These are phyloP conservation scores for Bombus confusus DNA, from an alignment of 1,140 invertebrate species.

Conservation along the genomic window DNA sequence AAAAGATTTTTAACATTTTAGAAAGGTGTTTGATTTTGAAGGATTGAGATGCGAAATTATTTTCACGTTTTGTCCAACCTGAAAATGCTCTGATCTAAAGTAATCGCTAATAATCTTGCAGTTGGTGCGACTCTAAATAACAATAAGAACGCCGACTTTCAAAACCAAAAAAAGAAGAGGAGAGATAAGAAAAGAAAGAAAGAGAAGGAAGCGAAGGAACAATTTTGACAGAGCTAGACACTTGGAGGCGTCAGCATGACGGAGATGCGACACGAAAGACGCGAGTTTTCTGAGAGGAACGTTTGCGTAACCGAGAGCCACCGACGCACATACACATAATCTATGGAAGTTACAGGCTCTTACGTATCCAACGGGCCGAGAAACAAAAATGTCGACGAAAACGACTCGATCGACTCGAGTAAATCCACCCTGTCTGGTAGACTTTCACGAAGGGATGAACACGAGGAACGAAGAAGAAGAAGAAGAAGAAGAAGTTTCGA, in stretches of 20 bases:
- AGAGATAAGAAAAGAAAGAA: neutral
- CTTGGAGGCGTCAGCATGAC: neutral
- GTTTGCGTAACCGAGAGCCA: constrained; percentile 41
- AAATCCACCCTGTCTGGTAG: constrained; percentile 44
- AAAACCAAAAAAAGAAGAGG: neutral
- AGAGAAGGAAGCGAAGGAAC: neutral
- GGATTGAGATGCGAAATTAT: no score
- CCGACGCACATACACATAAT: neutral
- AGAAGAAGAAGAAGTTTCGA: neutral
- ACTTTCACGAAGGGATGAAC: constrained; percentile 40
- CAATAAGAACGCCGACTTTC: no score
- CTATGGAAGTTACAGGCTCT: constrained; percentile 8
- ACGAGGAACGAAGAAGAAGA: constrained; percentile 4
- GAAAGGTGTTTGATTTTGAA: no score
- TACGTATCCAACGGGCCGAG: constrained; percentile 5
- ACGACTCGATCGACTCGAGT: constrained; percentile 35
- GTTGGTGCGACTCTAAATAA: no score
- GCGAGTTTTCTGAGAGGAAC: constrained; percentile 9
- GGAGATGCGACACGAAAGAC: neutral
- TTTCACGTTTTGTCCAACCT: no score
- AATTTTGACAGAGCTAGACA: neutral
- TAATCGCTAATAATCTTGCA: no score
- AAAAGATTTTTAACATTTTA: no score
- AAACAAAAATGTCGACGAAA: constrained; percentile 34
- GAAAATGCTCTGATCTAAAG: no score